These are phyloP conservation scores for Patiria miniata DNA, from an alignment of 35 echinoderm and acorn worm genomes.

Conservation along the genomic window DNA sequence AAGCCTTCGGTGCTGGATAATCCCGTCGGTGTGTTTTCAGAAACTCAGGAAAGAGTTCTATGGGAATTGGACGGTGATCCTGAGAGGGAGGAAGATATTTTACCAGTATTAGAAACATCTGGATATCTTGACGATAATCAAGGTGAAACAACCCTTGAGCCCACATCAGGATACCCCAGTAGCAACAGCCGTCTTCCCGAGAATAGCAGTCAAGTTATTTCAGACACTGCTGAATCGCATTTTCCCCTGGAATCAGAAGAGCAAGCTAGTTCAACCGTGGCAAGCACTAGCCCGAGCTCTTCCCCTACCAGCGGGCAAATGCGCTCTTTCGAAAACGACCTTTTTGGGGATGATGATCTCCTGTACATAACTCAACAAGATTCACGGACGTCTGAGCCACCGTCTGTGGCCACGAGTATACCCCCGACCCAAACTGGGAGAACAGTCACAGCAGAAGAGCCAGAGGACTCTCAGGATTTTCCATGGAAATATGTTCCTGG, in stretches of 20 bases:
- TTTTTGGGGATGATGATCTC: not conserved
- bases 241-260: not conserved
- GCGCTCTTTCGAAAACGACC: not conserved
- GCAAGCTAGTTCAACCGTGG: not conserved
- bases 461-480: not conserved
- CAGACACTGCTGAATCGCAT: not conserved
- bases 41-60: too few species aligned
- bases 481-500: not conserved
- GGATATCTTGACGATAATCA: not conserved
- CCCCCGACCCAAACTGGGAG: not conserved
- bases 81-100: too few species aligned
- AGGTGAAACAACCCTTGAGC: not conserved
- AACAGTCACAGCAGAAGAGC: not conserved
- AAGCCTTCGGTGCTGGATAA: too few species aligned
- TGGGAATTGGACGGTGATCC: too few species aligned
- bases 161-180: not conserved
- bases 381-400: not conserved
- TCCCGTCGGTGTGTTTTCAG: too few species aligned
- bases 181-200: slow-evolving; percentile 1
- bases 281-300: not conserved
- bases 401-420: not conserved
- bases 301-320: not conserved
- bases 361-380: not conserved
- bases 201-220: slow-evolving; percentile 13
- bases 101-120: not conserved